phyloP scores from a whole-genome alignment of 2,113 vertebrate species.

The Aegotheles bennettii region DNA sequence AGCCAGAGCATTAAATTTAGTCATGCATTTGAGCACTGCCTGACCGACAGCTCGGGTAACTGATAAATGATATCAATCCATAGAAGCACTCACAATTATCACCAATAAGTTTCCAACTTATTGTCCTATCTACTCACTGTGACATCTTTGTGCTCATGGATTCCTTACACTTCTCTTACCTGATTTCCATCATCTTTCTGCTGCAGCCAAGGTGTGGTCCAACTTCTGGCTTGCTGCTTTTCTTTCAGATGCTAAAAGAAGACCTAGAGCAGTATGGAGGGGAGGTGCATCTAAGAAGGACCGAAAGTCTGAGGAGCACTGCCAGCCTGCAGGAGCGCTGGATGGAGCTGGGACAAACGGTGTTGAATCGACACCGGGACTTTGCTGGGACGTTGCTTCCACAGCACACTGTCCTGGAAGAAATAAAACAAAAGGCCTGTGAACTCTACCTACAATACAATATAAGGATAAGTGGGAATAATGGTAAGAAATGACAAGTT shows the following conservation, averaged over 20 bases:
- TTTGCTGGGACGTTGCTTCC: conserved; percentile 43
- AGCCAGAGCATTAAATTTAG: not conserved
- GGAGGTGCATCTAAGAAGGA: conserved; percentile 62
- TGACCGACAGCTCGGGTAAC: not conserved
- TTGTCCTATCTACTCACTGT: not conserved
- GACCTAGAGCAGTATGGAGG: conserved; percentile 70
- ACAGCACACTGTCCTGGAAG: conserved; percentile 48
- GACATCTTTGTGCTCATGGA: not conserved
- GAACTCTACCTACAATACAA: conserved; percentile 69
- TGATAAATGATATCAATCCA: not conserved
- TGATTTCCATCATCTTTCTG: not conserved
- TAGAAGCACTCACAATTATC: not conserved
- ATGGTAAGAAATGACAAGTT: conserved; percentile 63
- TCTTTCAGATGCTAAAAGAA: conserved; percentile 68
- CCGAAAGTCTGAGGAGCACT: conserved; percentile 69
- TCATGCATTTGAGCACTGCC: not conserved
- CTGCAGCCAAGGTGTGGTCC: not conserved
- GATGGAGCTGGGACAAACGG: conserved; percentile 62
- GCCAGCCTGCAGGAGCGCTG: conserved; percentile 71
- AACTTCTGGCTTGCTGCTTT: not conserved
- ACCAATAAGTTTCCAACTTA: not conserved
- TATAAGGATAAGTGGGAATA: conserved; percentile 70
- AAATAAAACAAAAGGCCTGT: conserved; percentile 46
- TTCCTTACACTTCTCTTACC: not conserved
- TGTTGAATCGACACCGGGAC: conserved; percentile 75